phyloP scores from a whole-genome alignment of 2,113 vertebrate genomes.

The Pachyramphus minor region DNA sequence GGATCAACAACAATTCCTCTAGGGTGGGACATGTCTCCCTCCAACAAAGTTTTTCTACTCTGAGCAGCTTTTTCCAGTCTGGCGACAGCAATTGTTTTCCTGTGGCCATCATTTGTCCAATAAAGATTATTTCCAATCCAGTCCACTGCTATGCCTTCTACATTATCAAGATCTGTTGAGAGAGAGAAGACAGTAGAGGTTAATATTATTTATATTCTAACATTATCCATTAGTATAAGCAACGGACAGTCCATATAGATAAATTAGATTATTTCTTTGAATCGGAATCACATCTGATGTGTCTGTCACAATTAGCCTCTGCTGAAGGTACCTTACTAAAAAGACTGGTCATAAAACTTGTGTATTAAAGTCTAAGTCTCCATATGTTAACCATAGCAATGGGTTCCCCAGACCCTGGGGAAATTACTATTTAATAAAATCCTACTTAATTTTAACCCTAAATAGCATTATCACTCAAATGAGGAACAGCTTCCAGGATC shows the following conservation, averaged over 20 bases:
- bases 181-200: neutral
- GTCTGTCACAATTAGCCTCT: neutral
- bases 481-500: neutral
- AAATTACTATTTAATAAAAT: neutral
- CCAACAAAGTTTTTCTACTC: constrained; percentile 90
- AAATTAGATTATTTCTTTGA: neutral
- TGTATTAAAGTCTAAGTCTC: neutral
- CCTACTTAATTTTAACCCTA: neutral
- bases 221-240: neutral
- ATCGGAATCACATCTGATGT: neutral
- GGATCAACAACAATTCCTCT: constrained; percentile 96
- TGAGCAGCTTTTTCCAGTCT: constrained; percentile 90
- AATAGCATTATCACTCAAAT: neutral
- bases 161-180: constrained; percentile 90
- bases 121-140: constrained; percentile 98
- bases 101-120: constrained; percentile 97
- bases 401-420: no score
- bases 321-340: neutral
- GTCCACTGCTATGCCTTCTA: constrained; percentile 97
- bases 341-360: neutral
- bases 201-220: neutral
- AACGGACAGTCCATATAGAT: neutral
- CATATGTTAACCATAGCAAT: neutral
- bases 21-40: constrained; percentile 96
- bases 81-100: constrained; percentile 94